Evolutionary conservation across 2,888 invertebrate genomes (phyloP).

Genomic region (Incurvaria masculella): DNA sequence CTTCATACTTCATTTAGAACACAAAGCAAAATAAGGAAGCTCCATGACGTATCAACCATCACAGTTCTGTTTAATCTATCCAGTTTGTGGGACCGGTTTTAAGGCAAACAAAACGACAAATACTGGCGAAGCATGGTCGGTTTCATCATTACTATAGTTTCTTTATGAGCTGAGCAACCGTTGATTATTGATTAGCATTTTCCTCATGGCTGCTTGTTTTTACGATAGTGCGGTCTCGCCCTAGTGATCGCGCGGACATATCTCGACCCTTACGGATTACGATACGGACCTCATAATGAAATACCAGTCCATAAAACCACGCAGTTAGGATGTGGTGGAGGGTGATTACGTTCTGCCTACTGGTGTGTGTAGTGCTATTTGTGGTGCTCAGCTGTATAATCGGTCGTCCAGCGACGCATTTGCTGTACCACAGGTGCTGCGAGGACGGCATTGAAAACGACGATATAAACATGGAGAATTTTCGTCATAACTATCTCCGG

Average conservation of each 20-base stretch:
- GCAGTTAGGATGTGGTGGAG: constrained; percentile 47
- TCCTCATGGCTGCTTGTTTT: background rate
- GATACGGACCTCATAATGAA: background rate
- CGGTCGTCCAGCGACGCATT: constrained; percentile 32
- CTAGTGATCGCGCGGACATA: too few relatives aligned
- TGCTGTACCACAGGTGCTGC: constrained; percentile 38
- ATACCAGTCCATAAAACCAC: too few relatives aligned
- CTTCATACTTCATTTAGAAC: background rate
- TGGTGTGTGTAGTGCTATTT: constrained; percentile 34
- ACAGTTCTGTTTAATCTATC: background rate
- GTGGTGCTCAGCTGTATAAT: constrained; percentile 36
- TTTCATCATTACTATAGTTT: background rate
- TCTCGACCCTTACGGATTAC: too few relatives aligned
- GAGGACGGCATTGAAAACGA: constrained; percentile 41
- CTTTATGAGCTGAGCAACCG: background rate
- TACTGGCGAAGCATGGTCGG: background rate
- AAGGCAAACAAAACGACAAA: too few relatives aligned
- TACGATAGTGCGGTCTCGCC: too few relatives aligned
- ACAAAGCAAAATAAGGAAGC: background rate
- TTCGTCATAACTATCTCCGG: constrained; percentile 34
- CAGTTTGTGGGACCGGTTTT: background rate
- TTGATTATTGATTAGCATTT: background rate
- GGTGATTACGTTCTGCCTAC: constrained; percentile 35
- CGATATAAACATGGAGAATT: constrained; percentile 36
- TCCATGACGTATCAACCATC: background rate